Percentiles rank a stretch among this genome's conserved stretches.
These are phyloP conservation scores for Drosophila insularis DNA, from an alignment of 1,140 invertebrate species.

Conservation along the genomic window DNA sequence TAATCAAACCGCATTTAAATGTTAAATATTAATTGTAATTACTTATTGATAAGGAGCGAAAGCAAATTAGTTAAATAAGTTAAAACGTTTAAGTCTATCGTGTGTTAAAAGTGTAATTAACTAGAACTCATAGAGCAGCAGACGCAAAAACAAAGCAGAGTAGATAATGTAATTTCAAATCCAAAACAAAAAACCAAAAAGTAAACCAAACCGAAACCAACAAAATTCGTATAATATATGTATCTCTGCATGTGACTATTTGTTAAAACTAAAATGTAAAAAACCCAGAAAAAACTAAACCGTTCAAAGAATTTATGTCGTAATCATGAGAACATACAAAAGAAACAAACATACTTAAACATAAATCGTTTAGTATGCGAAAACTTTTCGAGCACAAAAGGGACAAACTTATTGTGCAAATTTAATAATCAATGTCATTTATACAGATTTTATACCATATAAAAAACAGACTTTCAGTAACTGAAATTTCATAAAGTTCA, in stretches of 20 bases:
- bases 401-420: not conserved
- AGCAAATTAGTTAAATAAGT: constrained; percentile 51
- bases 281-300: not conserved
- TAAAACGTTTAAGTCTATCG: constrained; percentile 18
- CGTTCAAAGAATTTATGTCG: constrained; percentile 4
- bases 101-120: constrained; percentile 64
- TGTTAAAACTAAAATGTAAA: constrained; percentile 5
- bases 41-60: constrained; percentile 52
- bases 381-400: not conserved
- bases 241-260: constrained; percentile 5
- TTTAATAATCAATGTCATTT: no score
- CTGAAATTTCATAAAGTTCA: no score
- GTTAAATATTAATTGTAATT: constrained; percentile 70
- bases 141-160: not conserved
- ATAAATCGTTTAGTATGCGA: not conserved
- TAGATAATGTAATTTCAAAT: constrained; percentile 18
- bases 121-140: constrained; percentile 50
- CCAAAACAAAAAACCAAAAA: constrained; percentile 26
- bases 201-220: not conserved
- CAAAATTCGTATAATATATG: not conserved
- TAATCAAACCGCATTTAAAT: constrained; percentile 77
- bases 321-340: constrained; percentile 1
- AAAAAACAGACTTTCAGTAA: no score
- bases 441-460: no score
- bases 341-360: not conserved